phyloP scores from a whole-genome alignment of 2,888 invertebrate species.

The Leptura quadrifasciata region DNA sequence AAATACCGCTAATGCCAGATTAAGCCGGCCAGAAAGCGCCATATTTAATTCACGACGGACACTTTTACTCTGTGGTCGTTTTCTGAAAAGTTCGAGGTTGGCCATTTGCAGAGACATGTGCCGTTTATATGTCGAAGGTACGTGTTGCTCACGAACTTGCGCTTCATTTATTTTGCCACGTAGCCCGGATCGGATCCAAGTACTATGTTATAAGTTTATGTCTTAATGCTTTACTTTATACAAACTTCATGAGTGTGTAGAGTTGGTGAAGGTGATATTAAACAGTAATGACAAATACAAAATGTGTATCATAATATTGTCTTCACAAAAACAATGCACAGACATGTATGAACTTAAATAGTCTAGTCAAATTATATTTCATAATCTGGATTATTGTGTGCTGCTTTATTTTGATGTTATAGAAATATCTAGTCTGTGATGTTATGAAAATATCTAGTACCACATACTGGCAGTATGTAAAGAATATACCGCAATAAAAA shows the following conservation, averaged over 20 bases:
- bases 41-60: slow-evolving; percentile 35
- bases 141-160: slow-evolving; percentile 18
- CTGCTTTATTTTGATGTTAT: too few relatives aligned
- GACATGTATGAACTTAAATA: too few relatives aligned
- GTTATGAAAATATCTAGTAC: too few relatives aligned
- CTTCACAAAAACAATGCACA: too few relatives aligned
- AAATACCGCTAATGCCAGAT: slow-evolving; percentile 31
- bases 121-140: slow-evolving; percentile 19
- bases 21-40: slow-evolving; percentile 19
- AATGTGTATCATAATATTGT: not conserved
- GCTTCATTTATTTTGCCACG: slow-evolving; percentile 27
- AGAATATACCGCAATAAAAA: too few relatives aligned
- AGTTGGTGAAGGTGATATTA: not conserved
- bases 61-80: slow-evolving; percentile 20
- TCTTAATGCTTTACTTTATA: slow-evolving; percentile 4
- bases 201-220: slow-evolving; percentile 20
- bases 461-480: too few relatives aligned
- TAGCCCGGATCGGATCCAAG: slow-evolving; percentile 17
- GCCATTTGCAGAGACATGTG: slow-evolving; percentile 29
- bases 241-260: not conserved
- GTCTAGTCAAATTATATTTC: too few relatives aligned
- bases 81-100: slow-evolving; percentile 5
- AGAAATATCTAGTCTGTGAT: too few relatives aligned
- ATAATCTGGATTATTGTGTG: too few relatives aligned
- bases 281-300: not conserved